Evolutionary conservation across 2,797 vertebrate genomes (phyloP), one percentile per base, ranked within the genome.

Genomic region (Limnodromus scolopaceus): DNA sequence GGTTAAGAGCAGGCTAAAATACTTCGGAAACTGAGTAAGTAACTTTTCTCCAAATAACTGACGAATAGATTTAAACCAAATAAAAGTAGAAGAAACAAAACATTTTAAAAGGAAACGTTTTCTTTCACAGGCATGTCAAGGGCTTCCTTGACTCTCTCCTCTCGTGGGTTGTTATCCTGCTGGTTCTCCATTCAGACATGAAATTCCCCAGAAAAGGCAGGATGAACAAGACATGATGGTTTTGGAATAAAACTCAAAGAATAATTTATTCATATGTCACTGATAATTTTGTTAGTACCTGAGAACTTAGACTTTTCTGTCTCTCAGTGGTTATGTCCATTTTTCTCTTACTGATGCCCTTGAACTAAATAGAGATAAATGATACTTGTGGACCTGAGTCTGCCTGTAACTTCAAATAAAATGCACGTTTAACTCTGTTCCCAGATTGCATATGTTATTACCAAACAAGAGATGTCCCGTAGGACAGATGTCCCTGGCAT

Each of bases 271-370:
- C 18, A 0, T 48, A 41, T 55, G 30, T 78, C 58, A 79, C 58
- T 72, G 55, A 74, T 91, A 72, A 60, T 95, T 93, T 90, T 76
- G 36, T 55, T 92, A 86, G 64, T 87, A 81, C 25, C 22, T n/a
- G 48, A 82, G 39, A 95, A 72, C 4, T 64, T 74, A 17, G 46
- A 34, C 46, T 84, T 85, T 45, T 51, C 4, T 87, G 11, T 78
- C 10, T 92, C 34, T 54, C 30, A 11, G n/a, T 58, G 23, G 10
- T 82, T 83, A 45, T 45, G n/a, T 23, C 28, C 36, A 17, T 71
- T 84, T 58, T 88, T 88, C 32, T 60, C 24, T 83, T n/a, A 4
- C 48, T 54, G 16, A n/a, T 77, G 51, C 2, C 34, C 48, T 54
- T 89, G 32, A 84, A 65, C 34, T 76, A n/a, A 39, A 41, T 39